Percentiles rank a stretch among this genome's conserved stretches.
These are phyloP conservation scores for Pseudomugil gertrudae DNA, from an alignment of 2,797 vertebrate species.

Conservation along the genomic window DNA sequence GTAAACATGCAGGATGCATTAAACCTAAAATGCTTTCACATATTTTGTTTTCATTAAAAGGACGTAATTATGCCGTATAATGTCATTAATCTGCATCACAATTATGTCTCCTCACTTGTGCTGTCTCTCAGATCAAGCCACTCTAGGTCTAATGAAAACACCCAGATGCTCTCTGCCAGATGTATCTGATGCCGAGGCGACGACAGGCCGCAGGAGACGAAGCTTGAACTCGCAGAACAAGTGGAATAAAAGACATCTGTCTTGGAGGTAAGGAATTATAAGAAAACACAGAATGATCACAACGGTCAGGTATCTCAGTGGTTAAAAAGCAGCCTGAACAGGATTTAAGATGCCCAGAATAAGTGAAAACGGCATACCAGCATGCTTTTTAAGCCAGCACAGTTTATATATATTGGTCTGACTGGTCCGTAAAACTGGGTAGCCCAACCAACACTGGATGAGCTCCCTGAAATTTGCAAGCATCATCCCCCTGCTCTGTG, in stretches of 20 bases:
- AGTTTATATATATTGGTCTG: too few species aligned
- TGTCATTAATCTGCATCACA: slow-evolving; percentile 1
- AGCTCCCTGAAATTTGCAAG: too few species aligned
- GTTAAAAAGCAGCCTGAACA: too few species aligned
- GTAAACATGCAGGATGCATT: background rate
- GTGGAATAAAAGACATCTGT: slow-evolving; percentile 94
- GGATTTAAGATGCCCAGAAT: too few species aligned
- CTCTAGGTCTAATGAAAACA: slow-evolving; percentile 92
- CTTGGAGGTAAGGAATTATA: slow-evolving; percentile 88
- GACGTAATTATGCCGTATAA: background rate
- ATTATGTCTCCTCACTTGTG: slow-evolving; percentile 8
- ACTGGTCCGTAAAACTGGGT: too few species aligned
- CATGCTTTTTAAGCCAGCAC: too few species aligned
- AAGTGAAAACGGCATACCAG: too few species aligned
- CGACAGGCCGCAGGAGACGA: slow-evolving; percentile 81
- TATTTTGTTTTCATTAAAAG: background rate
- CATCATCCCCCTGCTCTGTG: too few species aligned
- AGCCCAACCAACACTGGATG: too few species aligned
- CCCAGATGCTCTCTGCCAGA: slow-evolving; percentile 96
- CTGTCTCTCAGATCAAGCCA: slow-evolving; percentile 85
- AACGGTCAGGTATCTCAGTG: too few species aligned
- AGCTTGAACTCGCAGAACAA: slow-evolving; percentile 81
- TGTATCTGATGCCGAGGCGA: slow-evolving; percentile 64
- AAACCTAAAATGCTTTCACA: background rate
- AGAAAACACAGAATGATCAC: background rate